Evolutionary conservation across 2,888 invertebrate genomes (phyloP).

Genomic region (Petrolisthes manimaculis): DNA sequence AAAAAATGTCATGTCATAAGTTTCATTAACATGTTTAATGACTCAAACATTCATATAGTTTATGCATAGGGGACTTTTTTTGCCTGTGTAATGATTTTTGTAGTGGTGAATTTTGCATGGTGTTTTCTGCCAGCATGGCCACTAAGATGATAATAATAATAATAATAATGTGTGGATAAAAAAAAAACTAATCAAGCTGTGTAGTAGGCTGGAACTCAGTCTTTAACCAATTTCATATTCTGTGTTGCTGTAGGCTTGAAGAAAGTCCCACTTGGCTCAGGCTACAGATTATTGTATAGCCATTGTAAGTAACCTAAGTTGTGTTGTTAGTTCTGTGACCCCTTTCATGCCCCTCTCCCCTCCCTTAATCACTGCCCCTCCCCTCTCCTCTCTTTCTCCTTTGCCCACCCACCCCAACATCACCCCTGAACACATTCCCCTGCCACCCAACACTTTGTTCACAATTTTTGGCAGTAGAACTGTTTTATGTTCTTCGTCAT

Average conservation of each 20-base stretch:
- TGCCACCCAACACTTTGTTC: slow-evolving; percentile 5
- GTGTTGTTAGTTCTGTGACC: slow-evolving; percentile 11
- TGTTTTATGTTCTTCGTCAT: slow-evolving; percentile 23
- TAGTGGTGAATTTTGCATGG: not conserved
- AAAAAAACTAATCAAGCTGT: not conserved
- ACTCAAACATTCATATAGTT: not conserved
- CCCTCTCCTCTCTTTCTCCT: slow-evolving; percentile 7
- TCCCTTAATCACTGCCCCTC: not conserved
- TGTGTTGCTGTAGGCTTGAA: slow-evolving; percentile 53
- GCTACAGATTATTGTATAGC: slow-evolving; percentile 50
- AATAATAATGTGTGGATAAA: not conserved
- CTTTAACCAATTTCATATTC: slow-evolving; percentile 38
- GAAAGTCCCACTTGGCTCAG: slow-evolving; percentile 52
- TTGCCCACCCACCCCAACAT: slow-evolving; percentile 51
- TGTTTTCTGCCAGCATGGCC: not conserved
- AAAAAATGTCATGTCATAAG: no score
- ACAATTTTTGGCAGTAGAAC: slow-evolving; percentile 7
- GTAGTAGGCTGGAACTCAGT: not conserved
- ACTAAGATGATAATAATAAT: not conserved
- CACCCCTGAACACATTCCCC: slow-evolving; percentile 45
- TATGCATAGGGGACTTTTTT: not conserved
- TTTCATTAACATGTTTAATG: not conserved
- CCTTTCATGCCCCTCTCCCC: not conserved
- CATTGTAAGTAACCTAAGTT: slow-evolving; percentile 59
- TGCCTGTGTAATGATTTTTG: not conserved